A percentile compares a stretch with the other conserved stretches of the same genome.
phyloP scores from a whole-genome alignment of 2,888 invertebrate genomes.

The Caprella mutica region DNA sequence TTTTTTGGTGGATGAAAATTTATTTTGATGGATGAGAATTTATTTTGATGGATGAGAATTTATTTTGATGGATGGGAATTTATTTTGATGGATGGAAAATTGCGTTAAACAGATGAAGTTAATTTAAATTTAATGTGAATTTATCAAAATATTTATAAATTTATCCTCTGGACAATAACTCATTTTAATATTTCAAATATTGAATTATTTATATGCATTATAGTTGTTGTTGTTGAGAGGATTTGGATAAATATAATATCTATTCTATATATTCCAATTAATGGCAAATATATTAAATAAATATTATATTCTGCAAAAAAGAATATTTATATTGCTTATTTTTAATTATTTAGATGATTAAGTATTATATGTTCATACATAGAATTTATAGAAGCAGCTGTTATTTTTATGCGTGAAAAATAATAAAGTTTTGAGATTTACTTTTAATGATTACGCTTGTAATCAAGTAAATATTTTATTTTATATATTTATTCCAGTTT shows the following conservation, averaged over 20 bases:
- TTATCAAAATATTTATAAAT: not conserved
- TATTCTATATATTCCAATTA: not conserved
- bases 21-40: too few relatives aligned
- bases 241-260: not conserved
- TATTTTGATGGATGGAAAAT: not conserved
- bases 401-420: too few relatives aligned
- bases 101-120: not conserved
- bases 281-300: not conserved
- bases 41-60: too few relatives aligned
- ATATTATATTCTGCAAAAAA: not conserved
- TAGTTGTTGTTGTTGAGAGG: not conserved
- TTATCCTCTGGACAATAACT: not conserved
- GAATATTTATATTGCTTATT: too few relatives aligned
- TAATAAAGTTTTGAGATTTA: too few relatives aligned
- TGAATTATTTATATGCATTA: slow-evolving; percentile 10
- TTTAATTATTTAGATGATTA: not conserved
- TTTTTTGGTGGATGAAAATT: too few relatives aligned
- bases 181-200: not conserved
- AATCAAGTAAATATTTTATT: too few relatives aligned
- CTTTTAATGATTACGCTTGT: too few relatives aligned
- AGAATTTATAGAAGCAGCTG: too few relatives aligned
- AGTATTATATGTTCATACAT: too few relatives aligned
- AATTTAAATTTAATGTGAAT: not conserved
- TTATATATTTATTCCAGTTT: too few relatives aligned
- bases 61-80: not conserved